A percentile compares a stretch with the other conserved stretches of the same genome.
phyloP scores from a whole-genome alignment of 2,113 vertebrate species.

The Promerops cafer region DNA sequence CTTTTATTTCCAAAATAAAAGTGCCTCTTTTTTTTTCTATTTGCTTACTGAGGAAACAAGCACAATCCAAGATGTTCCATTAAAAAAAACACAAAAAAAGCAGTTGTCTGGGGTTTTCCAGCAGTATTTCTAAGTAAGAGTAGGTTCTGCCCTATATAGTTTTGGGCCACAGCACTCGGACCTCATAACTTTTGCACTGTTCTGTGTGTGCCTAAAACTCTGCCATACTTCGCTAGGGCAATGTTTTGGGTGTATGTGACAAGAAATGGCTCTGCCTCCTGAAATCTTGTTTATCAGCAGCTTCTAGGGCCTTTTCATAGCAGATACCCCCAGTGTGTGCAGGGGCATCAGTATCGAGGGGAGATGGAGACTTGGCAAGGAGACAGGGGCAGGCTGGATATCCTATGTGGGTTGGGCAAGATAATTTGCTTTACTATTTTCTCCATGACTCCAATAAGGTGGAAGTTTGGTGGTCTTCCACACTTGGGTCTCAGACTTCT shows the following conservation, averaged over 20 bases:
- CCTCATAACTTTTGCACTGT: not conserved
- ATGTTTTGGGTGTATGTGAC: not conserved
- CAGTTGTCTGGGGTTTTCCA: not conserved
- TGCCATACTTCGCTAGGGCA: not conserved
- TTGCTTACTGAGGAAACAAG: slow-evolving; percentile 26
- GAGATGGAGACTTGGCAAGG: not conserved
- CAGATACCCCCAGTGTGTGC: no score
- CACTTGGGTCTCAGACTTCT: not conserved
- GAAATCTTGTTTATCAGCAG: not conserved
- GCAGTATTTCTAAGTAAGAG: not conserved
- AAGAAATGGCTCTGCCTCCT: not conserved
- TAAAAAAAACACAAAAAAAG: not conserved
- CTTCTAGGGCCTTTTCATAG: not conserved
- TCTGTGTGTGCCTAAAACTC: not conserved
- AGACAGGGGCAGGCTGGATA: not conserved
- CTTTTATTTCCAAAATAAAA: slow-evolving; percentile 20
- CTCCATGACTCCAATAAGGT: not conserved
- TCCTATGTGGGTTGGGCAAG: not conserved
- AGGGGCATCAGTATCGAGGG: not conserved
- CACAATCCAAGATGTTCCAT: slow-evolving; percentile 2
- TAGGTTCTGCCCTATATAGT: not conserved
- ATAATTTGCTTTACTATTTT: not conserved
- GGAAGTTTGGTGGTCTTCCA: not conserved
- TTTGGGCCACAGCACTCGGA: not conserved
- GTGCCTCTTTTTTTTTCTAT: not conserved